phyloP scores from a whole-genome alignment of 2,888 invertebrate species.

The Trileptium ribeirensis region DNA sequence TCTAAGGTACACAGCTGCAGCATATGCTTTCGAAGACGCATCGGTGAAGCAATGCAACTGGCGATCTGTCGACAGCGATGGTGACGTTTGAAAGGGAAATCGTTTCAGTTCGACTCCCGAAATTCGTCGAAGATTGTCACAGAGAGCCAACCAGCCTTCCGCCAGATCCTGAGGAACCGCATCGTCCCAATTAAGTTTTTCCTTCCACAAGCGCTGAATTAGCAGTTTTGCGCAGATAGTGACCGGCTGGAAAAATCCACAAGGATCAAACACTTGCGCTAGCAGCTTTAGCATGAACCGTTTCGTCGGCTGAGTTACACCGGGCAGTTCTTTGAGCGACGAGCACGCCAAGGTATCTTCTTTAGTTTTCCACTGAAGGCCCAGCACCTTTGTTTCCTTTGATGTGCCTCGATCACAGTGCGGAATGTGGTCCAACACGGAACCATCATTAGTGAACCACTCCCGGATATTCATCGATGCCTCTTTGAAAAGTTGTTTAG shows the following conservation, averaged over 20 bases:
- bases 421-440: too few relatives aligned
- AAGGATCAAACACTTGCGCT: constrained; percentile 34
- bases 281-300: constrained; percentile 30
- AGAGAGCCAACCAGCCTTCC: neutral
- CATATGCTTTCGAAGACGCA: neutral
- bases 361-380: too few relatives aligned
- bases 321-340: too few relatives aligned
- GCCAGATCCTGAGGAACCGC: constrained; percentile 20
- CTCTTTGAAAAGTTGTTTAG: too few relatives aligned
- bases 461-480: too few relatives aligned
- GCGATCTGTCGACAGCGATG: neutral
- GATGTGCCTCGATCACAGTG: too few relatives aligned
- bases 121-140: neutral
- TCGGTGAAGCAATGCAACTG: neutral
- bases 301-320: constrained; percentile 29
- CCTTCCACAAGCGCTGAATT: constrained; percentile 40
- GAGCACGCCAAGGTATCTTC: too few relatives aligned
- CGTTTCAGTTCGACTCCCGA: neutral
- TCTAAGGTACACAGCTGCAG: neutral
- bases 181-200: constrained; percentile 39
- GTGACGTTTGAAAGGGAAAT: neutral
- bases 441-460: too few relatives aligned
- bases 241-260: constrained; percentile 34
- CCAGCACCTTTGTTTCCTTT: too few relatives aligned
- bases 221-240: constrained; percentile 35